Conservation (phyloP, 2,113 vertebrate genomes). For the Trematocara variabile region DNA sequence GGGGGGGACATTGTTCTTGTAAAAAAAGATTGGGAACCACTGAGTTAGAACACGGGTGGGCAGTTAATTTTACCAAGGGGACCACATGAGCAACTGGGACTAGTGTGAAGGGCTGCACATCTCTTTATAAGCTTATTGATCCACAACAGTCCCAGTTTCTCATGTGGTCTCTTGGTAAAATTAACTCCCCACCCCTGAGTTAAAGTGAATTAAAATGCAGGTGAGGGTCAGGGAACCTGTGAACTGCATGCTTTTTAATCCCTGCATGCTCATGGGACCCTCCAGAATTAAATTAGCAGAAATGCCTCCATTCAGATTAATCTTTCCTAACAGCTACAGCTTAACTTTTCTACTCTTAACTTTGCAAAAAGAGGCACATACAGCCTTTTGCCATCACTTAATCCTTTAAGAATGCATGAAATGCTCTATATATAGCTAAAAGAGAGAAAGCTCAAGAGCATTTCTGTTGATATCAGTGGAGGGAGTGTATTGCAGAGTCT, state of each 20-base stretch:
- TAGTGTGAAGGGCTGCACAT: neutral
- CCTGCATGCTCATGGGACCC: neutral
- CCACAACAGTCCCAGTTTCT: neutral
- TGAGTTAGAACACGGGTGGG: neutral
- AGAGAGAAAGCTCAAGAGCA: neutral
- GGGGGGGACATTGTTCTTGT: too few species aligned
- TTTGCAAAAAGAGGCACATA: neutral
- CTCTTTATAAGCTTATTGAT: neutral
- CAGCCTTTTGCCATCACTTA: neutral
- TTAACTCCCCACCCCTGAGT: neutral
- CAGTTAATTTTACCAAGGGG: neutral
- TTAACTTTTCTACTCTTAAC: neutral
- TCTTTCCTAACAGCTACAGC: neutral
- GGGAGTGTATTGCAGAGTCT: neutral
- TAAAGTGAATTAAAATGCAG: neutral
- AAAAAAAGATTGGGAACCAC: too few species aligned
- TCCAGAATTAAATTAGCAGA: neutral
- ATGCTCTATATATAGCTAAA: neutral
- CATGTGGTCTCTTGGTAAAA: neutral
- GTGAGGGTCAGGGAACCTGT: neutral
- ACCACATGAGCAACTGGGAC: neutral
- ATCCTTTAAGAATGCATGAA: constrained; percentile 20
- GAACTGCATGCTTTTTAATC: neutral
- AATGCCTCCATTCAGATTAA: neutral
- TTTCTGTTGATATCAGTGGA: neutral